phyloP scores from a whole-genome alignment of 1,140 invertebrate species.

The Musca domestica region DNA sequence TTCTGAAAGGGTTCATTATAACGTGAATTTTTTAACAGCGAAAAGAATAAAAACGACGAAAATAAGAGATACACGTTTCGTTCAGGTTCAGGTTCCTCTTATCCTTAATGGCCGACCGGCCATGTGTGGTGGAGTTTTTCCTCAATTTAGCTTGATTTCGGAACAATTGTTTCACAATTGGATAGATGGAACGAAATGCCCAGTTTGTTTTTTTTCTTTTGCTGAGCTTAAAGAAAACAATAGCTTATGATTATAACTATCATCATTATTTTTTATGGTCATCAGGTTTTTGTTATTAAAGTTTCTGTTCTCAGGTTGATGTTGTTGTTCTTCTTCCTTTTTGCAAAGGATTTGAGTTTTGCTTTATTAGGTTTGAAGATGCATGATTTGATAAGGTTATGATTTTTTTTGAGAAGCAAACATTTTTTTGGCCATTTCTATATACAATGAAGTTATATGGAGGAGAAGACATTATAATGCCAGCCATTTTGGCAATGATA shows the following conservation, averaged over 20 bases:
- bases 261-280: conserved; percentile 4
- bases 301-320: background rate
- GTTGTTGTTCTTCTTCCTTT: background rate
- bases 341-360: background rate
- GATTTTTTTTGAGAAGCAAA: background rate
- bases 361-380: conserved; percentile 19
- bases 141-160: conserved; percentile 7
- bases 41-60: too few relatives aligned
- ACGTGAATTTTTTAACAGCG: too few relatives aligned
- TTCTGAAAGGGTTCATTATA: conserved; percentile 17
- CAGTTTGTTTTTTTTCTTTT: background rate
- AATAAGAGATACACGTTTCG: too few relatives aligned
- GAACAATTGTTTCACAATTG: background rate
- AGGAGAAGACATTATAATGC: too few relatives aligned
- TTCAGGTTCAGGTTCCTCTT: too few relatives aligned
- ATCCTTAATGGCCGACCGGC: too few relatives aligned
- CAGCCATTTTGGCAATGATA: too few relatives aligned
- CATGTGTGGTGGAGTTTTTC: background rate
- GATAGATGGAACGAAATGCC: background rate
- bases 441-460: too few relatives aligned
- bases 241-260: conserved; percentile 17
- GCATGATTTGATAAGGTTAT: conserved; percentile 5
- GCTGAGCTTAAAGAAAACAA: conserved; percentile 3
- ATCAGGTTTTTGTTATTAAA: background rate
- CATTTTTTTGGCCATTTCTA: too few relatives aligned